Percentiles rank a stretch among this genome's conserved stretches.
These are phyloP conservation scores for Romanogobio albipinnatus DNA, from an alignment of 2,113 vertebrate species.

Conservation along the genomic window DNA sequence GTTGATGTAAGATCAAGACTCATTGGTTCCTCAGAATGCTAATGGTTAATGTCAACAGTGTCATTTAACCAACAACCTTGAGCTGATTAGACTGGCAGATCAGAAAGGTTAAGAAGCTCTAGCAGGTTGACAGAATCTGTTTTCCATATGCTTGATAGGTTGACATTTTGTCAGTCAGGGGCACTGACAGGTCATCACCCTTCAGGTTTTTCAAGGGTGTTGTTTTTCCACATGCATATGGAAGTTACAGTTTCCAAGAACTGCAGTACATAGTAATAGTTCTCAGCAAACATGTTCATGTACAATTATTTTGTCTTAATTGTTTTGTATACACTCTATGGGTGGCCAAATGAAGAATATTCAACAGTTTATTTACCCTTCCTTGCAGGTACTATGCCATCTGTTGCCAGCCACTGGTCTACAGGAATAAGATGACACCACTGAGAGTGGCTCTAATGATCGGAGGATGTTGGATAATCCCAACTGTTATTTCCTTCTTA, in stretches of 20 bases:
- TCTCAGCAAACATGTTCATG: background rate
- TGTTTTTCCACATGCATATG: background rate
- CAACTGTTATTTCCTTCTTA: conserved; percentile 95
- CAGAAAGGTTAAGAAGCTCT: conserved; percentile 11
- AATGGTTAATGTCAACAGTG: background rate
- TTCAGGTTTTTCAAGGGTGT: background rate
- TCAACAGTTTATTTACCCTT: background rate
- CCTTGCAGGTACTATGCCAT: conserved; percentile 93
- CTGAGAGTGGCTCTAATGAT: conserved; percentile 92
- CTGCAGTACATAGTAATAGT: background rate
- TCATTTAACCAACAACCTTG: conserved; percentile 20
- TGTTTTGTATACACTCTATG: background rate
- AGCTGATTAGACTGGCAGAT: background rate
- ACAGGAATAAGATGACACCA: conserved; percentile 98
- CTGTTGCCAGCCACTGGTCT: conserved; percentile 98
- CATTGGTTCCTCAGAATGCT: background rate
- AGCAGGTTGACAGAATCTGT: background rate
- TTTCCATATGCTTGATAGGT: conserved; percentile 7
- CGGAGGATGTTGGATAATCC: conserved; percentile 96
- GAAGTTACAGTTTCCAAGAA: background rate
- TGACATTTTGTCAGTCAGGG: conserved; percentile 11
- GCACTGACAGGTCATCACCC: background rate
- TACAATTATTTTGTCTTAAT: background rate
- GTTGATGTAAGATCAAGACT: background rate
- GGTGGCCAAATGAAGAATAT: background rate